These are phyloP conservation scores for Agriopis aurantiaria DNA, from an alignment of 2,888 invertebrate species.

Conservation along the genomic window DNA sequence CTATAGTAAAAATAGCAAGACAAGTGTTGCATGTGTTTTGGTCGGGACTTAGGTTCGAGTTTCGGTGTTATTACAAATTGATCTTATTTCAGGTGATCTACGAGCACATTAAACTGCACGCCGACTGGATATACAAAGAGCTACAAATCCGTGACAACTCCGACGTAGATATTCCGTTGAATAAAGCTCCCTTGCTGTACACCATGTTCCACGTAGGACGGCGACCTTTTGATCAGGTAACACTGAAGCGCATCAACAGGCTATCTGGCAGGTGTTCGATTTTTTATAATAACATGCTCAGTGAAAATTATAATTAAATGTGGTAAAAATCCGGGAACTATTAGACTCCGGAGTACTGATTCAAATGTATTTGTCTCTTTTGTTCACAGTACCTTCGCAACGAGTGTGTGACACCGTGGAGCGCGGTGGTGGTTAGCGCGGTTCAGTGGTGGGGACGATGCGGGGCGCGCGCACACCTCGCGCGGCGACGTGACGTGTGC, in stretches of 20 bases:
- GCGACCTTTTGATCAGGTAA: conserved; percentile 91
- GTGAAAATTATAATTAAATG: too few species aligned
- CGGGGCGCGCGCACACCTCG: conserved; percentile 70
- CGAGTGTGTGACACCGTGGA: conserved; percentile 77
- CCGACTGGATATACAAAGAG: conserved; percentile 89
- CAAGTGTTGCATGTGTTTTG: too few species aligned
- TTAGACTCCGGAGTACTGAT: too few species aligned
- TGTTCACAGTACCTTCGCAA: conserved; percentile 67
- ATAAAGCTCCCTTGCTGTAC: conserved; percentile 87
- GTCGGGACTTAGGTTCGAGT: too few species aligned
- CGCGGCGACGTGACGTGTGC: conserved; percentile 64
- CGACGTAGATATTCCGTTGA: conserved; percentile 62
- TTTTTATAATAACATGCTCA: too few species aligned
- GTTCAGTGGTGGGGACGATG: conserved; percentile 68
- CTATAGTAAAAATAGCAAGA: too few species aligned
- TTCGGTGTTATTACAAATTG: neutral
- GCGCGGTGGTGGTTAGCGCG: conserved; percentile 61
- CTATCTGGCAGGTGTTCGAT: too few species aligned
- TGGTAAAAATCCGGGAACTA: too few species aligned
- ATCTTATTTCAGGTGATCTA: conserved; percentile 86
- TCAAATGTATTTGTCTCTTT: too few species aligned
- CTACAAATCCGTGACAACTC: conserved; percentile 74
- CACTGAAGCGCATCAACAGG: neutral
- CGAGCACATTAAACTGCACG: conserved; percentile 89
- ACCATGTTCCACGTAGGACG: conserved; percentile 94